Evolutionary conservation across 2,888 invertebrate species (phyloP), one percentile per base, ranked within the genome.

Genomic region (Dynastes tityus): DNA sequence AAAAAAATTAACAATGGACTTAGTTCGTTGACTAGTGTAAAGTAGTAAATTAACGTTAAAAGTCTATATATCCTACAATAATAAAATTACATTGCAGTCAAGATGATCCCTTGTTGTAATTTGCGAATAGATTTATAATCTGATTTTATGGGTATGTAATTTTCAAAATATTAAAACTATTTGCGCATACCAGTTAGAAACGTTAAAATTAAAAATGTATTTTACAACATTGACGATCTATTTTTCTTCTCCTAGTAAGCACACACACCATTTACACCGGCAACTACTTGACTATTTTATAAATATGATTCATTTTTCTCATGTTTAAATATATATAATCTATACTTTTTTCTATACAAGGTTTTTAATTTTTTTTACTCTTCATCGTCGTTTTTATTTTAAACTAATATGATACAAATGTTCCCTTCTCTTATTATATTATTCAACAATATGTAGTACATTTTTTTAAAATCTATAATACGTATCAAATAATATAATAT

Each of bases 211-310:
- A 83, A 85, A 85, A 85, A 86, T 85, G 83, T 83, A 85, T 86
- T 85, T 85, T 81, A 85, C 82, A 78, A 80, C 80, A 80, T 75
- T 76, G 80, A 80, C 78, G 67, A 65, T 29, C 77, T 76, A 70
- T 71, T 71, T 75, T 68, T 58, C 51, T 80, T 78, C 87, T 87
- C 88, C 73, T 74, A 74, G 86, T 85, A 86, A 88, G 89, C 88
- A 88, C 88, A 89, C 84, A 89, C 84, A 88, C 88, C 88, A 87
- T 88, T 87, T 88, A 88, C 86, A 88, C 88, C 87, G 86, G 88
- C 87, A 87, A 79, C 58, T 80, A 76, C 78, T 86, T 85, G 82
- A 83, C 86, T 87, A 87, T 82, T 82, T 86, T 86, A 87, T 88
- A 88, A 88, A 88, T 88, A 88, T 85, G 84, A 85, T 82, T 83